Base-by-base conservation (phyloP, 2,113 vertebrate genomes). In the Cephalopterus ornatus region DNA sequence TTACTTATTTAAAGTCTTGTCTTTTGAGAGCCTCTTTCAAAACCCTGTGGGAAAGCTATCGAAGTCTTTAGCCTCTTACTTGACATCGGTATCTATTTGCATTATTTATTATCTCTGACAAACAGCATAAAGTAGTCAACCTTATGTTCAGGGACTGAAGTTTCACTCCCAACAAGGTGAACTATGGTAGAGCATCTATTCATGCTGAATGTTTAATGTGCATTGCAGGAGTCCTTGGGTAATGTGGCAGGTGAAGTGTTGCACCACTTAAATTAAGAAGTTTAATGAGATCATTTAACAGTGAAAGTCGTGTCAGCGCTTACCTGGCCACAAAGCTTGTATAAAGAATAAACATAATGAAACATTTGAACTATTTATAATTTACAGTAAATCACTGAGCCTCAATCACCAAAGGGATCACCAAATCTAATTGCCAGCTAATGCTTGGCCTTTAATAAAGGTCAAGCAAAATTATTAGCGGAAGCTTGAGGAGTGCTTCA, bases 231-330 rank as follows among this genome's bases (percentile, higher is more conserved):
- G 88, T 93, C 95, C 77, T 93, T 95, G 85, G 91, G 58, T 95
- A 91, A 88, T 89, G 95, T 96, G 85, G 61, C 95, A 88, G 85
- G 73, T 94, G 92, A 96, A 96, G 92, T 96, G 93, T 96, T 89
- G 83, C 80, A 91, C 92, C 90, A 65, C 88, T 94, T 94, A 95
- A 94, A 61, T 95, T 85, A 95, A 84, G 89, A 63, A 95, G 81
- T 93, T 95, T 96, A 96, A 95, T 95, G 87, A 96, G 95, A 85
- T 96, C 87, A 35, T 96, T 96, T 96, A 96, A 72, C 85, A 89
- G 83, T 87, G 88, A 95, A 94, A 96, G 91, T 86, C 90, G 55
- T 86, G 90, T 92, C 93, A 92, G 84, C 72, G 92, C 94, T 95
- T 93, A 95, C 92, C 84, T 95, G 96, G 81, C 75, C 88, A 88